Percentiles rank a stretch among this genome's conserved stretches.
Evolutionary conservation across 2,113 vertebrate species (phyloP).

Genomic region (Sceloporus tristichus): DNA sequence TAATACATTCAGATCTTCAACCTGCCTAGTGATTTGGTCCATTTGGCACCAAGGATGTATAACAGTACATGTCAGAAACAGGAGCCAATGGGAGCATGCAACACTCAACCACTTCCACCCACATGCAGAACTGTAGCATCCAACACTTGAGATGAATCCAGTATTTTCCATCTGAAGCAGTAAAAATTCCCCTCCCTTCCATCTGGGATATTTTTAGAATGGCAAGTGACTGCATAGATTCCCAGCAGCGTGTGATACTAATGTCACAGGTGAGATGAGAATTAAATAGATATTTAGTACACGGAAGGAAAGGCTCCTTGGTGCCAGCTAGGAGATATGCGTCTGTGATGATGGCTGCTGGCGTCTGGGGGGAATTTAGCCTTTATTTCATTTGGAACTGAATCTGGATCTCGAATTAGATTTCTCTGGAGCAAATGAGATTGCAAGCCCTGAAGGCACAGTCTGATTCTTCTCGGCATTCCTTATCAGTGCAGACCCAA

Average conservation of each 20-base stretch:
- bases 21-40: too few species aligned
- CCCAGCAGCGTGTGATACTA: background rate
- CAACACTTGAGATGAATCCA: background rate
- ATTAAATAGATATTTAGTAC: background rate
- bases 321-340: background rate
- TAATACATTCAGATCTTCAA: background rate
- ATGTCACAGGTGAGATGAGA: conserved; percentile 2
- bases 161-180: background rate
- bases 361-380: background rate
- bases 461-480: background rate
- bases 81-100: background rate
- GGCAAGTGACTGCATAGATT: background rate
- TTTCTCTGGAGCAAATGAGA: background rate
- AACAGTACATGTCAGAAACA: background rate
- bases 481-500: background rate
- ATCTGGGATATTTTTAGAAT: background rate
- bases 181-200: background rate
- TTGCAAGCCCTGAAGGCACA: background rate
- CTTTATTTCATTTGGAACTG: conserved; percentile 6
- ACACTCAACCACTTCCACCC: background rate
- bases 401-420: conserved; percentile 7
- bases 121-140: fast-evolving
- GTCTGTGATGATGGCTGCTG: background rate
- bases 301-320: background rate
- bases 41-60: too few species aligned